A percentile compares a stretch with the other conserved stretches of the same genome.
These are phyloP conservation scores for Agrotis ipsilon DNA, from an alignment of 2,888 invertebrate genomes.

Conservation along the genomic window DNA sequence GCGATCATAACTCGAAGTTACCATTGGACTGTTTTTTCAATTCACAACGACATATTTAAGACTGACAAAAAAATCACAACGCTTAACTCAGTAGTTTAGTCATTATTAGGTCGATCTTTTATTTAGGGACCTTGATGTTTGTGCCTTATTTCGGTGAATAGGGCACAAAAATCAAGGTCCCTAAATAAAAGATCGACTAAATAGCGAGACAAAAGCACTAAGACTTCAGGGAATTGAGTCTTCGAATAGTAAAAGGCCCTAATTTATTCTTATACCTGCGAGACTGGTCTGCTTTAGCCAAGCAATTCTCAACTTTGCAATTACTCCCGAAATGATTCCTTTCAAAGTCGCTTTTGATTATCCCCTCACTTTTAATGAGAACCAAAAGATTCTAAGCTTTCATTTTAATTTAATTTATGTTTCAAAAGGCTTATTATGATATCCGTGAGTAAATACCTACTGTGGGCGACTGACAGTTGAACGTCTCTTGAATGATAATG, in stretches of 20 bases:
- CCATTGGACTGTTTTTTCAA: no score
- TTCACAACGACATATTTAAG: no score
- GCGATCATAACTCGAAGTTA: no score
- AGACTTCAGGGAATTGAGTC: slow-evolving; percentile 4
- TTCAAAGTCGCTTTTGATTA: slow-evolving; percentile 45
- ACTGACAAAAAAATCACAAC: no score
- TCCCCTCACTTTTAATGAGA: slow-evolving; percentile 28
- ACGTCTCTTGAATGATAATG: neutral
- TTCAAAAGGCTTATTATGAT: slow-evolving; percentile 33
- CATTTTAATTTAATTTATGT: slow-evolving; percentile 46
- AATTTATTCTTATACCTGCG: slow-evolving; percentile 26
- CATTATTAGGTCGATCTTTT: neutral
- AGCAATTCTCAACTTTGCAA: slow-evolving; percentile 28
- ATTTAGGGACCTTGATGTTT: neutral
- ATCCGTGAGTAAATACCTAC: slow-evolving; percentile 29
- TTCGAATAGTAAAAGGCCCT: neutral
- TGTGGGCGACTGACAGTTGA: neutral
- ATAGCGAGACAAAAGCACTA: neutral
- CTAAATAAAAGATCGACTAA: neutral
- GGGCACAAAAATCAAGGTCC: neutral
- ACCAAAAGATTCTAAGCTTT: slow-evolving; percentile 34
- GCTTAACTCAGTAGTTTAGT: no score
- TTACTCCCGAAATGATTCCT: slow-evolving; percentile 42
- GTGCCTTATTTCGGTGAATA: no score
- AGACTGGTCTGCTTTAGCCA: neutral